Base-by-base conservation (phyloP, 2,888 invertebrate species). In the Apamea monoglypha region DNA sequence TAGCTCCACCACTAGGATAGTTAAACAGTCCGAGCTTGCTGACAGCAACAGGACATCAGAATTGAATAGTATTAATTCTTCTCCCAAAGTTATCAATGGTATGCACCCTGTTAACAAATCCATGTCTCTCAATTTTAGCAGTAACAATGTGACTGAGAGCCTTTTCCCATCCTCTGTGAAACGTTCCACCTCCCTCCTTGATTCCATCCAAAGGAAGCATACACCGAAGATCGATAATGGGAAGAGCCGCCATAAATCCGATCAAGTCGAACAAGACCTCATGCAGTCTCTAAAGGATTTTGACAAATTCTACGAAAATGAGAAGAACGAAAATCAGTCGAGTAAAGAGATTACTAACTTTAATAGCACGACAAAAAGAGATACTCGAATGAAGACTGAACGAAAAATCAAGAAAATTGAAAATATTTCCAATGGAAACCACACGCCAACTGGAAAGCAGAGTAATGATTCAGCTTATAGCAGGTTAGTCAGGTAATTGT, bases 381-480 rank as follows among this genome's bases (percentile, higher is more conserved):
- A 95, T 67, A 79, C 90, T 68, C 93, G 94, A 66, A 86, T 90
- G 64, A 95, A 95, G 90, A 80, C 91, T 59, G 96, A 96, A 61
- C 91, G 92, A 70, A 97, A 95, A 88, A 93, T 91, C 80, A 94
- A 95, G 85, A 96, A 96, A 86, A 89, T 88, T 53, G 95, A 94
- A 47, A 91, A 90, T 69, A 76, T 94, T 53, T 85, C 92, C 76
- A 96, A 96, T 87, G 96, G 94, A 84, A 95, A 96, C 92, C 94
- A 91, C 91, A 96, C 94, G 86, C 95, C 95, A 25, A 96, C 93
- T 85, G 96, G 95, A 74, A 96, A 94, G 90, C 87, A 91, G 64
- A 97, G 95, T 92, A 95, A 95, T 50, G 98, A 98, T 95, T 98
- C 98, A 50, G 98, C 98, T 76, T 98, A 98, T 96, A 98, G 98